Evolutionary conservation across 2,113 vertebrate species (phyloP).

Genomic region (Amazona vittata): DNA sequence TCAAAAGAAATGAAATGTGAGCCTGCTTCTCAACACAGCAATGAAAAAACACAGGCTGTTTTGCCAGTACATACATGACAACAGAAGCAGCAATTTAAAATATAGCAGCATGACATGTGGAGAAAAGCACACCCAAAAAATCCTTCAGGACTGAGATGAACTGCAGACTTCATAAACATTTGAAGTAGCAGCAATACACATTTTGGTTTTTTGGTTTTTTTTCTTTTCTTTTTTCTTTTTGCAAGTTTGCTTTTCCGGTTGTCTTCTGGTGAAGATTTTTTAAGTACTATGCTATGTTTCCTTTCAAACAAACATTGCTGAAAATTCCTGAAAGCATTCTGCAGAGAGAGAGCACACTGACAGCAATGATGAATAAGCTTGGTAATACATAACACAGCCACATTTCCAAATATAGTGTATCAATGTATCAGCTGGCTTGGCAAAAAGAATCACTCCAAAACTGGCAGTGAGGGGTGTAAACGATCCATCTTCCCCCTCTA

Average conservation of each 20-base stretch:
- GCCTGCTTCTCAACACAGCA: background rate
- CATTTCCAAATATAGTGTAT: conserved; percentile 64
- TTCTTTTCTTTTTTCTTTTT: background rate
- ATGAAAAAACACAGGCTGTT: background rate
- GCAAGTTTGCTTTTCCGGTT: background rate
- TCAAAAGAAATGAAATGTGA: background rate
- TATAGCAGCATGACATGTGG: background rate
- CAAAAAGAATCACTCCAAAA: conserved; percentile 22
- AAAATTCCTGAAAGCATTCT: conserved; percentile 24
- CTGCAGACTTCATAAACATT: background rate
- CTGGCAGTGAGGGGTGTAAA: background rate
- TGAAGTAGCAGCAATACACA: background rate
- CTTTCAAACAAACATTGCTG: background rate
- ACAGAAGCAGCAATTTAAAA: background rate
- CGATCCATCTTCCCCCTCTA: background rate
- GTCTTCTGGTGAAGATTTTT: background rate
- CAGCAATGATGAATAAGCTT: conserved; percentile 25
- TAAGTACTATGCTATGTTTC: background rate
- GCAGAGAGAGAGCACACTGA: background rate
- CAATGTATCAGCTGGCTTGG: conserved; percentile 32
- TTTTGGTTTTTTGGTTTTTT: background rate
- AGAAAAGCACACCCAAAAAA: background rate
- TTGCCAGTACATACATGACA: background rate
- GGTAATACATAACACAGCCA: conserved; percentile 18
- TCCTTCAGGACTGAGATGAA: background rate